A percentile compares a stretch with the other conserved stretches of the same genome.
phyloP scores from a whole-genome alignment of 2,888 invertebrate genomes.

The Ptychoptera albimana region DNA sequence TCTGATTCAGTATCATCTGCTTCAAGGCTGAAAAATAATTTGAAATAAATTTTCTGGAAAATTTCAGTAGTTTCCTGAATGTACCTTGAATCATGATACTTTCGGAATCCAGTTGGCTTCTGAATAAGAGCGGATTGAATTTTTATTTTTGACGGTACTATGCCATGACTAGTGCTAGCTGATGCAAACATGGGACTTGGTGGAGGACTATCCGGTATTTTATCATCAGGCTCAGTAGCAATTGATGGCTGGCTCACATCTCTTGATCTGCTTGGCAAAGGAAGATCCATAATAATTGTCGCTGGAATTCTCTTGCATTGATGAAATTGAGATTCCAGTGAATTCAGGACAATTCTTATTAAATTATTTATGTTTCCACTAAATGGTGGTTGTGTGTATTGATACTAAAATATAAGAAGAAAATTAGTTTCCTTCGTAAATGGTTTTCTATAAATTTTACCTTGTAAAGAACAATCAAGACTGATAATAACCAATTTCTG shows the following conservation, averaged over 20 bases:
- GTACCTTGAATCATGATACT: conserved; percentile 32
- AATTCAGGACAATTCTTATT: conserved; percentile 80
- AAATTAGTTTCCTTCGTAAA: background rate
- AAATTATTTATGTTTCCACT: conserved; percentile 60
- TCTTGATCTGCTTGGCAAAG: conserved; percentile 22
- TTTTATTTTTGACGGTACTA: conserved; percentile 30
- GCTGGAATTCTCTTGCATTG: conserved; percentile 74
- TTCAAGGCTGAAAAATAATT: conserved; percentile 37
- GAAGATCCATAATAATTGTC: conserved; percentile 57
- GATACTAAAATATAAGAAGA: conserved; percentile 34
- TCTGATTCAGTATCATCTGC: conserved; percentile 80
- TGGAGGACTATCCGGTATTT: conserved; percentile 37
- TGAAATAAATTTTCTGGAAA: no score
- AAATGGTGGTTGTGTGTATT: conserved; percentile 54
- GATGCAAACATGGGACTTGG: conserved; percentile 44
- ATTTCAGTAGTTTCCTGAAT: no score
- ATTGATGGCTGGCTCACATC: conserved; percentile 64
- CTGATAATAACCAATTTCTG: conserved; percentile 82
- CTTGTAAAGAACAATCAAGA: conserved; percentile 91
- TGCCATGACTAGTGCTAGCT: conserved; percentile 34
- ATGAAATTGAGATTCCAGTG: conserved; percentile 82
- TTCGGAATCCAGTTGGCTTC: conserved; percentile 35
- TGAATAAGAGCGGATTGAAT: conserved; percentile 47
- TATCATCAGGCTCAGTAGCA: conserved; percentile 47
- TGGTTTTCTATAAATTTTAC: conserved; percentile 31